Evolutionary conservation across 2,888 invertebrate genomes (phyloP).

Genomic region (Anagyrus pseudococci): DNA sequence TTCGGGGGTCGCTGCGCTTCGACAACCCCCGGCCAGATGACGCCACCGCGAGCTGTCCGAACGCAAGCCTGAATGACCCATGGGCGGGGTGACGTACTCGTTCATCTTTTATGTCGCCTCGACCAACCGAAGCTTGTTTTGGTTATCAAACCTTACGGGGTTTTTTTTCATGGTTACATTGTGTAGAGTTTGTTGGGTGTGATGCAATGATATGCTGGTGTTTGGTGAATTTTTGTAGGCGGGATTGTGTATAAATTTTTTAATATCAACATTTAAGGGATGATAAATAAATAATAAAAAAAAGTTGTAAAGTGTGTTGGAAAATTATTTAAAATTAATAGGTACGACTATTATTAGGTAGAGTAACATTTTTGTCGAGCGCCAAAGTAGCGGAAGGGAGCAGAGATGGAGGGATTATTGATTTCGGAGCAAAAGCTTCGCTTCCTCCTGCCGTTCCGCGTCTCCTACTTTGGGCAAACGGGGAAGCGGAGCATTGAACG

Average conservation of each 20-base stretch:
- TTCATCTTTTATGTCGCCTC: background rate
- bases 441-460: conserved; percentile 45
- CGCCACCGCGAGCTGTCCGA: conserved; percentile 48
- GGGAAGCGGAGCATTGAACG: conserved; percentile 40
- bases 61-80: background rate
- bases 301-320: too few species aligned
- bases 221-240: too few species aligned
- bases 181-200: too few species aligned
- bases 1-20: conserved; percentile 21
- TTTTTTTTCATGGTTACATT: too few species aligned
- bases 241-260: too few species aligned
- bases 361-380: conserved; percentile 16
- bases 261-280: too few species aligned
- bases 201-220: too few species aligned
- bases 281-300: too few species aligned
- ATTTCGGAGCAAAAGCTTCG: conserved; percentile 53
- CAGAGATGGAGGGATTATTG: conserved; percentile 51
- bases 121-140: background rate
- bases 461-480: conserved; percentile 36
- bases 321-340: too few species aligned
- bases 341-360: too few species aligned
- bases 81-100: background rate
- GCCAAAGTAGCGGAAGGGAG: conserved; percentile 7
- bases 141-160: too few species aligned
- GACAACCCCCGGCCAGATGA: conserved; percentile 56